A percentile compares a stretch with the other conserved stretches of the same genome.
Evolutionary conservation across 2,888 invertebrate species (phyloP).

Genomic region (Linhomoeus sp.): DNA sequence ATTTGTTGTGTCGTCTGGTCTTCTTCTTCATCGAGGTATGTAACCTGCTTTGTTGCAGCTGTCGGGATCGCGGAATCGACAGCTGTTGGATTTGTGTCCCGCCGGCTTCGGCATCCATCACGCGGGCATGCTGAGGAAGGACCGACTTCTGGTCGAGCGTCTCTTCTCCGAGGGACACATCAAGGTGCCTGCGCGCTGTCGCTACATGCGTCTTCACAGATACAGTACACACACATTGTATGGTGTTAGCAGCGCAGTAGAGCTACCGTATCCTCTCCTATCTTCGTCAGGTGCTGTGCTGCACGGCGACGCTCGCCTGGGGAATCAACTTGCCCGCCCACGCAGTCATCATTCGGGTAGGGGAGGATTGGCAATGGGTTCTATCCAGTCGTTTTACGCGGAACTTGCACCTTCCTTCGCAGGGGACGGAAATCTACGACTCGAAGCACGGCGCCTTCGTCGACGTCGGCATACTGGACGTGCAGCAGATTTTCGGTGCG

Average conservation of each 20-base stretch:
- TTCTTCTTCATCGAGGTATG: too few relatives aligned
- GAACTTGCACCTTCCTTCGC: too few relatives aligned
- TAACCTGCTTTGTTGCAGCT: too few relatives aligned
- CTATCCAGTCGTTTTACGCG: too few relatives aligned
- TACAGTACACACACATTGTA: too few relatives aligned
- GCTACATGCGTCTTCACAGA: too few relatives aligned
- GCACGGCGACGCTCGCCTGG: constrained; percentile 96
- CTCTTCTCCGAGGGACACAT: constrained; percentile 69
- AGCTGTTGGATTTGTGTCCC: constrained; percentile 56
- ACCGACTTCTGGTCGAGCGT: constrained; percentile 68
- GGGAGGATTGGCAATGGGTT: too few relatives aligned
- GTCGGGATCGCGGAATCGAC: constrained; percentile 11
- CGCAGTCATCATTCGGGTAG: constrained; percentile 76
- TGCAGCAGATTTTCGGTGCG: constrained; percentile 54
- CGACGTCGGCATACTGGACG: constrained; percentile 86
- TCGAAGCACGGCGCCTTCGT: constrained; percentile 78
- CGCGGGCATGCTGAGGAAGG: constrained; percentile 74
- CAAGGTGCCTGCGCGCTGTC: too few relatives aligned
- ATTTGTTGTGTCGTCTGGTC: not conserved
- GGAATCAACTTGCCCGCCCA: constrained; percentile 97
- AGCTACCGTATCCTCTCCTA: too few relatives aligned
- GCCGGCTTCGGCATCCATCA: constrained; percentile 84
- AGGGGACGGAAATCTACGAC: constrained; percentile 94
- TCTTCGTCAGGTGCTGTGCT: constrained; percentile 47
- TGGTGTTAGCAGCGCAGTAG: too few relatives aligned